A percentile compares a stretch with the other conserved stretches of the same genome.
These are phyloP conservation scores for Crenichthys baileyi DNA, from an alignment of 2,797 vertebrate species.

Conservation along the genomic window DNA sequence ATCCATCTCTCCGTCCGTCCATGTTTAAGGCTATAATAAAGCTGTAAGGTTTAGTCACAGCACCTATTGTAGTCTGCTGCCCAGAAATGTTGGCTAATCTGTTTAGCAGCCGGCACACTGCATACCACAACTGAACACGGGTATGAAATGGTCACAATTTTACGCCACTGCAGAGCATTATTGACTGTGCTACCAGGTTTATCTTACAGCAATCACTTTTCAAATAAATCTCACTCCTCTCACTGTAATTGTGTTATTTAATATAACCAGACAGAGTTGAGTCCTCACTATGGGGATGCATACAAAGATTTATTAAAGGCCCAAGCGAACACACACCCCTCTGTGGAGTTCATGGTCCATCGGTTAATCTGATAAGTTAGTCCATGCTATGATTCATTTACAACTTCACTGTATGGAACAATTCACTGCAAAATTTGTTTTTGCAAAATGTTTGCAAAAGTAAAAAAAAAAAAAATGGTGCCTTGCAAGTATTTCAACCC, in stretches of 20 bases:
- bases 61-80: conserved; percentile 30
- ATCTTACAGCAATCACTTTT: not conserved
- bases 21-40: conserved; percentile 9
- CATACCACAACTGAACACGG: conserved; percentile 1
- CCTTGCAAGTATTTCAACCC: too few relatives aligned
- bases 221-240: not conserved
- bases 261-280: not conserved
- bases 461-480: too few relatives aligned
- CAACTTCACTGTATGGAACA: not conserved
- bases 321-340: not conserved
- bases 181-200: not conserved
- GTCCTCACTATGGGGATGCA: not conserved
- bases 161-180: not conserved
- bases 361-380: conserved; percentile 1
- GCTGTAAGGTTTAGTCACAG: conserved; percentile 19
- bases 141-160: not conserved
- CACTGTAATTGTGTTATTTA: not conserved
- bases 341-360: not conserved
- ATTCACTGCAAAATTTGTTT: not conserved
- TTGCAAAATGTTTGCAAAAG: too few relatives aligned
- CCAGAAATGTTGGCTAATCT: conserved; percentile 45
- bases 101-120: conserved; percentile 19
- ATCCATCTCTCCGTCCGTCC: not conserved
- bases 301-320: not conserved
- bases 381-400: not conserved